Conservation (phyloP, 2,888 invertebrate species). For the Cosmia pyralina region DNA sequence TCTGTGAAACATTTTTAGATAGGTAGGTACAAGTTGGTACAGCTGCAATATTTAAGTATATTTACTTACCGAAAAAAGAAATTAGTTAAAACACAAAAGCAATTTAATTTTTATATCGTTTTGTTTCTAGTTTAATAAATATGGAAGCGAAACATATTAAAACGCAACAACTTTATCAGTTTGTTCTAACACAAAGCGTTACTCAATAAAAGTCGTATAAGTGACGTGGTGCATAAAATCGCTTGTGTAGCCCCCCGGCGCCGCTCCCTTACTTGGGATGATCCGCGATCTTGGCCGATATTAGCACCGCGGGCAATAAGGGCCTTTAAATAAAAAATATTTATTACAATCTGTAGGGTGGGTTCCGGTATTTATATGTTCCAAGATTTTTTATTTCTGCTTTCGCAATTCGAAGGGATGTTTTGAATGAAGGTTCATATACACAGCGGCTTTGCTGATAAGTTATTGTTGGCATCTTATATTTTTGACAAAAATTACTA, state of each 20-base stretch:
- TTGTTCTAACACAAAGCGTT: slow-evolving; percentile 74
- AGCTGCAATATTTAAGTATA: not conserved
- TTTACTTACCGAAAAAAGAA: not conserved
- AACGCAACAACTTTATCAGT: slow-evolving; percentile 60
- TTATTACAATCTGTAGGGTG: slow-evolving; percentile 82
- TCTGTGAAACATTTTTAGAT: not conserved
- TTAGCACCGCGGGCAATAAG: slow-evolving; percentile 86
- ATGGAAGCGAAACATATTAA: slow-evolving; percentile 27
- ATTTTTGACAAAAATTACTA: not conserved
- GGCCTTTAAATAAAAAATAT: slow-evolving; percentile 86
- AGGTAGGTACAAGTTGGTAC: too few species aligned
- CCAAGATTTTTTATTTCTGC: slow-evolving; percentile 67
- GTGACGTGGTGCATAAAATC: slow-evolving; percentile 81
- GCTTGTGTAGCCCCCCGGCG: slow-evolving; percentile 72
- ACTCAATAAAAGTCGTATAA: slow-evolving; percentile 78
- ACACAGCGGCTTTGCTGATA: slow-evolving; percentile 15
- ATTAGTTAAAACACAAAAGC: not conserved
- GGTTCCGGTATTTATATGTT: slow-evolving; percentile 76
- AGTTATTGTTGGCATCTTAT: slow-evolving; percentile 8
- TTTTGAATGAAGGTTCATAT: slow-evolving; percentile 46
- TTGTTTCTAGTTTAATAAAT: not conserved
- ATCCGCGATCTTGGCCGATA: slow-evolving; percentile 86
- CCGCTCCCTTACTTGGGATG: slow-evolving; percentile 78
- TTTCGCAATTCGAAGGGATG: slow-evolving; percentile 57
- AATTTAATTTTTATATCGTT: not conserved